phyloP scores from a whole-genome alignment of 2,888 invertebrate species.

The Aphidius colemani region DNA sequence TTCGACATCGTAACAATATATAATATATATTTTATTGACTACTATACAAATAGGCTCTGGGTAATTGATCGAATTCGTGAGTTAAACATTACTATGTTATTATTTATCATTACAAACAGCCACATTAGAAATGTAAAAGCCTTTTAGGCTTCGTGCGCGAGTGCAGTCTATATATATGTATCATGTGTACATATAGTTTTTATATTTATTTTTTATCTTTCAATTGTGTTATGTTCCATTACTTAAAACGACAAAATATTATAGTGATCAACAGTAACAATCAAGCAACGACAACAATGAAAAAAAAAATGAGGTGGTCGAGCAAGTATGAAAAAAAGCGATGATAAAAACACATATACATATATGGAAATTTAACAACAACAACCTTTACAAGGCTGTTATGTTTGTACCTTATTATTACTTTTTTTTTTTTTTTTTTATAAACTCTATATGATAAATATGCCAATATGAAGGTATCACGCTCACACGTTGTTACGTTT shows the following conservation, averaged over 20 bases:
- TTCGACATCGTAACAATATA: neutral
- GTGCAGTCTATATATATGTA: constrained; percentile 17
- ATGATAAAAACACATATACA: constrained; percentile 9
- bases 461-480: neutral
- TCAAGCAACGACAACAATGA: constrained; percentile 20
- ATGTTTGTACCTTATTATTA: neutral
- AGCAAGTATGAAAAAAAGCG: constrained; percentile 3
- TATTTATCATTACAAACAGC: constrained; percentile 17
- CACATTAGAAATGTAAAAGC: constrained; percentile 18
- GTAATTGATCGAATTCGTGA: constrained; percentile 18
- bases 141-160: constrained; percentile 21
- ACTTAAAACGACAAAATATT: constrained; percentile 10
- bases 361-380: neutral
- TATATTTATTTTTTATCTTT: constrained; percentile 9
- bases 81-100: constrained; percentile 10
- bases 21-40: neutral
- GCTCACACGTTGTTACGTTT: neutral
- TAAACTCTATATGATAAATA: constrained; percentile 10
- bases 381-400: neutral
- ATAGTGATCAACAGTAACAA: constrained; percentile 23
- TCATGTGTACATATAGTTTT: neutral
- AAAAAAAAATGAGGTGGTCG: neutral
- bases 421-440: neutral
- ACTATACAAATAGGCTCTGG: constrained; percentile 23
- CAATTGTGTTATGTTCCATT: constrained; percentile 11